These are phyloP conservation scores for Panopea generosa DNA, from an alignment of 2,888 invertebrate species.

Conservation along the genomic window DNA sequence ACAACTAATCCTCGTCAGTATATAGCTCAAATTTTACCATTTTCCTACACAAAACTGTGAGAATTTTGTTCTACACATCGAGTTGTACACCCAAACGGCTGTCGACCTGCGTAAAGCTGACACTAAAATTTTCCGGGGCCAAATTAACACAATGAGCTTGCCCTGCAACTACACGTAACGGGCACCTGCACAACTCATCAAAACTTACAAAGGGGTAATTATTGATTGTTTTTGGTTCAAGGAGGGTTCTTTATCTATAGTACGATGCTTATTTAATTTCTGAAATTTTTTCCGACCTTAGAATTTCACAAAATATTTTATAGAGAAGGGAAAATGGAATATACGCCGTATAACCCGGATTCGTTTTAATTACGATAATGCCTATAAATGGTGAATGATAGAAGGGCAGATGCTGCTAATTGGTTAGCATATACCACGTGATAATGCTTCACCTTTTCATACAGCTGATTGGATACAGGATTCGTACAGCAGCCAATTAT, in stretches of 20 bases:
- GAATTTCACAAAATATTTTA: not conserved
- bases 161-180: slow-evolving; percentile 27
- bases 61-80: slow-evolving; percentile 32
- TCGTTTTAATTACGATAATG: slow-evolving; percentile 41
- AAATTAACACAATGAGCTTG: slow-evolving; percentile 54
- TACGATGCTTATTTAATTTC: not conserved
- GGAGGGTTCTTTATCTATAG: no score
- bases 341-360: slow-evolving; percentile 10
- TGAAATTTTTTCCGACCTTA: not conserved
- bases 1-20: not conserved
- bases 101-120: slow-evolving; percentile 50
- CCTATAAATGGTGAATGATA: slow-evolving; percentile 84
- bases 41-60: slow-evolving; percentile 9
- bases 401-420: slow-evolving; percentile 56
- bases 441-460: slow-evolving; percentile 11
- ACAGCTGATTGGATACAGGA: slow-evolving; percentile 28
- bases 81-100: slow-evolving; percentile 57
- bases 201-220: no score
- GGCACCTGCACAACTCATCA: slow-evolving; percentile 29
- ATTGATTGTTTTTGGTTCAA: no score
- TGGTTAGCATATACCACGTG: slow-evolving; percentile 55
- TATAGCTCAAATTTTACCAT: slow-evolving; percentile 34
- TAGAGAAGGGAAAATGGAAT: not conserved
- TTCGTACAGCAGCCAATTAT: slow-evolving; percentile 45
- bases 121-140: slow-evolving; percentile 59